Evolutionary conservation across 2,113 vertebrate species (phyloP).

Genomic region (Pelecanoides urinatrix): DNA sequence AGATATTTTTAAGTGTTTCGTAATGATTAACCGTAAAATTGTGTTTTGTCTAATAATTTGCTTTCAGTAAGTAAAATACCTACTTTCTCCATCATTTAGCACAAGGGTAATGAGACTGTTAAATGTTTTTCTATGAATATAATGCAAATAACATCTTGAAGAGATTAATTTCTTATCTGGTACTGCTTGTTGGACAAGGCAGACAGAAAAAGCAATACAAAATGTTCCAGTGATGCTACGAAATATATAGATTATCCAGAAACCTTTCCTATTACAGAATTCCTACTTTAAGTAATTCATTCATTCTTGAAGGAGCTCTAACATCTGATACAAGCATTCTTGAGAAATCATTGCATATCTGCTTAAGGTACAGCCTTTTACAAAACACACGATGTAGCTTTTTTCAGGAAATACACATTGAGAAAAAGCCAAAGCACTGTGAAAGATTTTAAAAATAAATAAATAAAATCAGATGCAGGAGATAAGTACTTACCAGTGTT

Average conservation of each 20-base stretch:
- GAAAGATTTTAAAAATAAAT: neutral
- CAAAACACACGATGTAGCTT: neutral
- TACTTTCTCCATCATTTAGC: neutral
- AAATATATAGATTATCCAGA: constrained; percentile 50
- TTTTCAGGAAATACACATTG: neutral
- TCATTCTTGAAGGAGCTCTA: constrained; percentile 49
- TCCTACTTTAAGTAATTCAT: constrained; percentile 54
- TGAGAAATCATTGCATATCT: constrained; percentile 43
- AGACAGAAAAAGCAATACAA: constrained; percentile 42
- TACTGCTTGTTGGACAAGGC: constrained; percentile 2
- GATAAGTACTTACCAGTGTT: constrained; percentile 74
- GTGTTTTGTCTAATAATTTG: constrained; percentile 43
- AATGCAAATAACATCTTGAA: constrained; percentile 19
- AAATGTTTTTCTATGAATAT: constrained; percentile 13
- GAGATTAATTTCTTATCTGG: neutral
- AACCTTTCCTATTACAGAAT: constrained; percentile 49
- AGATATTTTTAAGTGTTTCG: constrained; percentile 9
- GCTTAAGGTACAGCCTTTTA: neutral
- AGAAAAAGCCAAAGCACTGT: constrained; percentile 25
- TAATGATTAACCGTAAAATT: constrained; percentile 1
- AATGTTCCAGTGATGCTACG: constrained; percentile 17
- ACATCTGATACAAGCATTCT: constrained; percentile 40
- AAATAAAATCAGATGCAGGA: constrained; percentile 40
- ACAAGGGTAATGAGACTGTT: neutral
- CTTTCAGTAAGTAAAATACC: constrained; percentile 9